Evolutionary conservation across 2,797 vertebrate species (phyloP), one percentile per base, ranked within the genome.

Genomic region (Pipistrellus kuhlii): DNA sequence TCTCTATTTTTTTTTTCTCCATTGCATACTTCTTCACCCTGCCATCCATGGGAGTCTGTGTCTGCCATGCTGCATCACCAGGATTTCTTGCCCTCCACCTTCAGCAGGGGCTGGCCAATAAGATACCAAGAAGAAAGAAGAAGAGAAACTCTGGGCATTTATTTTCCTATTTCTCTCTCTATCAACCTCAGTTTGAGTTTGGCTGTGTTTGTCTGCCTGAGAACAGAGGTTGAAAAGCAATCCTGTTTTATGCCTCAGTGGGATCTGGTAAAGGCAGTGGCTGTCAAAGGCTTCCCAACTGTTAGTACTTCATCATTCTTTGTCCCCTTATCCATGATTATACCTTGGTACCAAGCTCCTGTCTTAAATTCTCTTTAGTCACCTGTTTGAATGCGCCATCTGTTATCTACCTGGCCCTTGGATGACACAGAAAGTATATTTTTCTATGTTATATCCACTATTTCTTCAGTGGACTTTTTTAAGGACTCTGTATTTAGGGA

Each of bases 331-430:
- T 76, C 86, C 48, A 77, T 77, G 53, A 30, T 32, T 89, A 76
- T 23, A 71, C 17, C 18, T 86, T 64, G 86, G 44, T n/a, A 81
- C 41, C 20, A 25, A 91, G 27, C 51, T 25, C n/a, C 59, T 86
- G 77, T 8, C 44, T 93, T 93, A 84, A 93, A 73, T 91, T 91
- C 46, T 72, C 35, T 73, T 84, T 27, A 51, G 11, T 84, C 17
- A 87, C 35, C 13, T 0, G 0, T 86, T 81, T 92, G 76, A 94
- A 89, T 86, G 41, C 27, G 71, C 18, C 53, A 90, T 86, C 35
- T 84, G 3, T 83, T 96, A 91, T 38, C 71, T 80, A 18, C 18
- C 66, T 72, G 17, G 21, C 48, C 3, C 8, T 62, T 91, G 85
- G 92, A 1, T 84, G 75, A 96, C 53, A 30, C 64, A 82, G 14